These are phyloP conservation scores for Eudyptes chrysolophus DNA, from an alignment of 2,113 vertebrate genomes.

Conservation along the genomic window DNA sequence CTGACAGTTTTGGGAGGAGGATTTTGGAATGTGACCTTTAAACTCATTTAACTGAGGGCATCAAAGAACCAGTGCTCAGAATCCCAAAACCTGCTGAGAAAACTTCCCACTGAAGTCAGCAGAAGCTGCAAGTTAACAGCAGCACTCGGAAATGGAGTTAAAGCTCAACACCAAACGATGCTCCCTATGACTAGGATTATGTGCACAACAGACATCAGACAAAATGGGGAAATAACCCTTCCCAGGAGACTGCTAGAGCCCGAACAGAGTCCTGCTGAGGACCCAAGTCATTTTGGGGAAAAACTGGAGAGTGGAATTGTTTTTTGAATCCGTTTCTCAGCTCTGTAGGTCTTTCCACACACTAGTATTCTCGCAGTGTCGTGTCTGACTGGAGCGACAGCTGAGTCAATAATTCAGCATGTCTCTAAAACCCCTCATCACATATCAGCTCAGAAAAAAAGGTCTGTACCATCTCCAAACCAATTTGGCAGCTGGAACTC, in stretches of 20 bases:
- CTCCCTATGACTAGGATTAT: background rate
- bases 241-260: background rate
- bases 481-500: background rate
- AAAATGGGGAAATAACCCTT: background rate
- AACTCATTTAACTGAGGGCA: background rate
- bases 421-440: background rate
- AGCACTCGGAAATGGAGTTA: background rate
- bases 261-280: background rate
- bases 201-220: background rate
- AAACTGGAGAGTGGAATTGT: background rate
- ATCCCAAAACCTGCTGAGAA: background rate
- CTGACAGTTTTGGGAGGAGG: background rate
- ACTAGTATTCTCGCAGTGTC: background rate
- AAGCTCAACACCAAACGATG: background rate
- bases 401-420: constrained; percentile 23
- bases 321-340: background rate
- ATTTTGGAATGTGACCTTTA: background rate
- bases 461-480: background rate
- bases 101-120: background rate
- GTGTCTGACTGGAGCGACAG: background rate
- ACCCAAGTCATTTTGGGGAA: background rate
- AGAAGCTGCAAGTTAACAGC: background rate
- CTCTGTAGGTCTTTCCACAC: background rate
- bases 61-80: background rate
- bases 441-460: background rate